Evolutionary conservation across 2,113 vertebrate species (phyloP), one percentile per base, ranked within the genome.

Genomic region (Poeciliopsis occidentalis): DNA sequence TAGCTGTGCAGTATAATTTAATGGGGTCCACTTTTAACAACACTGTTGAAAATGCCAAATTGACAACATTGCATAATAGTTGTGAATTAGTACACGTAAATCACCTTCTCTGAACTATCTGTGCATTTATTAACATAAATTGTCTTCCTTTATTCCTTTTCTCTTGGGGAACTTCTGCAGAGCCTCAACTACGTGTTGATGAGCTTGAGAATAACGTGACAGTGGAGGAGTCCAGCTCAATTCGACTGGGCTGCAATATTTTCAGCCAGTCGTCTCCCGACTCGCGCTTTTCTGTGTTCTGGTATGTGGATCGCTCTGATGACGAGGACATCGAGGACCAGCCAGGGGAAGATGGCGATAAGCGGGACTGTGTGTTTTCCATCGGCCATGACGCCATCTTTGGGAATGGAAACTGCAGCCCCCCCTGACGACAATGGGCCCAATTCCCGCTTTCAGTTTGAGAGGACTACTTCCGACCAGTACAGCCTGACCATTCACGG

Each of bases 251-350:
- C 90, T 99, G 98, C 75, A 96, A 92, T 92, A 95, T 99, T 15
- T 89, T 95, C 8, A 96, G 96, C 4, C 96, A 96, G 88, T 98
- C 98, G 0, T 96, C 96, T 68, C 94, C 94, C 0, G 95, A 97
- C 57, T 99, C 98, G 12, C 96, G 94, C 85, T 98, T 99, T 12
- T 97, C 98, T 0, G 97, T 99, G 79, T 95, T 96, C 3, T 99
- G 98, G 98, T 97, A 97, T 44, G 94, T 88, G 61, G 90, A 95
- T 67, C 95, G 90, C 76, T 79, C 89, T 10, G 95, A 93, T 24
- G 94, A 83, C n/a, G 81, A 81, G 2, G 83, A 71, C 22, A 68
- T 67, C 0, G 80, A 63, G 0, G 80, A 78, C 8, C 87, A 75
- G 76, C 78, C 75, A 0, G 73, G 26, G 0, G 87, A 83, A 4